These are phyloP conservation scores for Chrysaora quinquecirrha DNA, from an alignment of 30 jellyfish, hydroid and myxozoan species.

Conservation along the genomic window DNA sequence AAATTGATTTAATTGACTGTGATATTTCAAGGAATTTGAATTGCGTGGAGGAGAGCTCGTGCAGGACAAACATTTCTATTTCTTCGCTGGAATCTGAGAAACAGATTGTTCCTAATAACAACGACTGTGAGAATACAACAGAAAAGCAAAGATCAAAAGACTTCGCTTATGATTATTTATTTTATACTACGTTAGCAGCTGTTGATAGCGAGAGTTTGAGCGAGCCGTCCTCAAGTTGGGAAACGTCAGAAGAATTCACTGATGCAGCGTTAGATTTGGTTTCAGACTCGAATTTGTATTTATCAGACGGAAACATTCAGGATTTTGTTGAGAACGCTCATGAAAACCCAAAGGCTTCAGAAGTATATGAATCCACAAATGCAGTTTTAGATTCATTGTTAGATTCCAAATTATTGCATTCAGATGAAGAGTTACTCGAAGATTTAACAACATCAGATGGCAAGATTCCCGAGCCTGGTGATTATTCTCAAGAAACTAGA, in stretches of 20 bases:
- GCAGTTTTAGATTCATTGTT: neutral
- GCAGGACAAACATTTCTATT: neutral
- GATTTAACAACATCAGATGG: neutral
- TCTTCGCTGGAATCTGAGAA: neutral
- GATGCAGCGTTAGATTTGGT: slow-evolving; percentile 8
- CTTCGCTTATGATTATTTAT: slow-evolving; percentile 5
- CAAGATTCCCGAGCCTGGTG: too few relatives aligned
- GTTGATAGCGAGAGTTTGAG: slow-evolving; percentile 38
- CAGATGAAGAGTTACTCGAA: neutral
- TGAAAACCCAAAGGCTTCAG: neutral
- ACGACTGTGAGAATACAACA: slow-evolving; percentile 21
- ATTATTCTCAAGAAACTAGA: neutral
- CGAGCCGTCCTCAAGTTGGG: slow-evolving; percentile 40
- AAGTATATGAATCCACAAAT: neutral
- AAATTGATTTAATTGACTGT: neutral
- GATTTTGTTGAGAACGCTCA: neutral
- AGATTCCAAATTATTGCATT: neutral
- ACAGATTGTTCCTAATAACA: neutral
- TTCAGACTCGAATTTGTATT: neutral
- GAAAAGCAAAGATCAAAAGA: slow-evolving; percentile 7
- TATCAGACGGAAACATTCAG: neutral
- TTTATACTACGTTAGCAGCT: slow-evolving; percentile 43
- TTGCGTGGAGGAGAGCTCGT: neutral
- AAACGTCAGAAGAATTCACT: slow-evolving; percentile 27
- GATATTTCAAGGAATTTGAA: neutral